Percentiles rank a stretch among this genome's conserved stretches.
Evolutionary conservation across 1,140 invertebrate genomes (phyloP).

Genomic region (Aphaenogaster rudis): DNA sequence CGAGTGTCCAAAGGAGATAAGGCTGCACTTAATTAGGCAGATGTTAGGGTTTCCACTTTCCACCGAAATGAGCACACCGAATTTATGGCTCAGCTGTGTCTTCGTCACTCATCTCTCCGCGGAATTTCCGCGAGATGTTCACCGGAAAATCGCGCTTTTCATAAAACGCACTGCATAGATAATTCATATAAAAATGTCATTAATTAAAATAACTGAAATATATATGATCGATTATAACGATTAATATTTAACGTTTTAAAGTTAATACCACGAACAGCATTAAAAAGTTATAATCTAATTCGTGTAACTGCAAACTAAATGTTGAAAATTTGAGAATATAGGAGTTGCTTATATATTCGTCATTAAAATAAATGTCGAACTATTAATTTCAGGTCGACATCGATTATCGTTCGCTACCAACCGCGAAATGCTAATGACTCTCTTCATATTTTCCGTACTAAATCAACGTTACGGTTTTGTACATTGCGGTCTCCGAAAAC

Average conservation of each 20-base stretch:
- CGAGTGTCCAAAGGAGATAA: slow-evolving; percentile 7
- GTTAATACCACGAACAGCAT: background rate
- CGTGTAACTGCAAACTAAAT: background rate
- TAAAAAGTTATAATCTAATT: background rate
- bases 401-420: slow-evolving; percentile 26
- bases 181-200: slow-evolving; percentile 6
- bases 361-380: background rate
- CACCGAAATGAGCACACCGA: slow-evolving; percentile 6
- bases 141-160: slow-evolving; percentile 15
- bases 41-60: slow-evolving; percentile 18
- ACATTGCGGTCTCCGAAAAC: slow-evolving; percentile 30
- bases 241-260: background rate
- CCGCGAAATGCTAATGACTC: slow-evolving; percentile 43
- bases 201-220: background rate
- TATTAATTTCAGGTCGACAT: slow-evolving; percentile 15
- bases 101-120: slow-evolving; percentile 24
- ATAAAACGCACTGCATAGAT: background rate
- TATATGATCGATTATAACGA: background rate
- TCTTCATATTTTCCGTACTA: slow-evolving; percentile 34
- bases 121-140: slow-evolving; percentile 26
- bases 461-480: slow-evolving; percentile 46
- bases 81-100: slow-evolving; percentile 31
- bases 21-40: slow-evolving; percentile 35
- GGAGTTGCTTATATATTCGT: background rate
- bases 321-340: background rate